These are phyloP conservation scores for Apamea epomidion DNA, from an alignment of 2,888 invertebrate species.

Conservation along the genomic window DNA sequence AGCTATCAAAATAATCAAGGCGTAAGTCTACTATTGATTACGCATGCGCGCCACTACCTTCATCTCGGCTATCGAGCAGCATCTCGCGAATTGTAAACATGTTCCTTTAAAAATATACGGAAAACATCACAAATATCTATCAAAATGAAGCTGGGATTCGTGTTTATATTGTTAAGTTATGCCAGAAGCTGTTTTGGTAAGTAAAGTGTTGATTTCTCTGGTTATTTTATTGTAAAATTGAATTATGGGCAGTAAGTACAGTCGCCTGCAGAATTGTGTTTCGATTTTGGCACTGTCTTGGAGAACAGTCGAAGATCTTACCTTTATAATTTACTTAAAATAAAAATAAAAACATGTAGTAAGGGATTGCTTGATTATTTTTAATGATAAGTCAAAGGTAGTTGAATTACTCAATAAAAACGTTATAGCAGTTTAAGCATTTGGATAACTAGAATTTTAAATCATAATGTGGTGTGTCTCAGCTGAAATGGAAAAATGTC, in stretches of 20 bases:
- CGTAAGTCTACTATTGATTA: conserved; percentile 81
- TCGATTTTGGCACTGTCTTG: neutral
- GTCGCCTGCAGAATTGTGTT: neutral
- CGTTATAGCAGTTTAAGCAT: neutral
- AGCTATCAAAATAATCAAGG: conserved; percentile 33
- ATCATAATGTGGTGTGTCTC: neutral
- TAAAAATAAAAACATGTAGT: neutral
- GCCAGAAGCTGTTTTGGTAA: conserved; percentile 78
- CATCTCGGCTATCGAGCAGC: conserved; percentile 66
- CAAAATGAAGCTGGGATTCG: conserved; percentile 77
- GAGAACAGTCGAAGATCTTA: neutral
- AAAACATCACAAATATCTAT: conserved; percentile 59
- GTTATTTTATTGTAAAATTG: neutral
- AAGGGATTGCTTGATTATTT: neutral
- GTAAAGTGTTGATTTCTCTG: conserved; percentile 57
- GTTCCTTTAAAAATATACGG: conserved; percentile 64
- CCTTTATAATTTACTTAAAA: neutral
- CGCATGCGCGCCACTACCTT: conserved; percentile 78
- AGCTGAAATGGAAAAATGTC: neutral
- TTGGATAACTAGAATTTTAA: neutral
- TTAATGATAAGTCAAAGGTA: neutral
- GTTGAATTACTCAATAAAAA: neutral
- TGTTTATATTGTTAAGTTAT: conserved; percentile 76
- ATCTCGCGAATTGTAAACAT: conserved; percentile 74
- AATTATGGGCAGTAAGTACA: neutral